Percentiles rank a stretch among this genome's conserved stretches.
Evolutionary conservation across 2,113 vertebrate genomes (phyloP).

Genomic region (Cyanoramphus novaezelandiae): DNA sequence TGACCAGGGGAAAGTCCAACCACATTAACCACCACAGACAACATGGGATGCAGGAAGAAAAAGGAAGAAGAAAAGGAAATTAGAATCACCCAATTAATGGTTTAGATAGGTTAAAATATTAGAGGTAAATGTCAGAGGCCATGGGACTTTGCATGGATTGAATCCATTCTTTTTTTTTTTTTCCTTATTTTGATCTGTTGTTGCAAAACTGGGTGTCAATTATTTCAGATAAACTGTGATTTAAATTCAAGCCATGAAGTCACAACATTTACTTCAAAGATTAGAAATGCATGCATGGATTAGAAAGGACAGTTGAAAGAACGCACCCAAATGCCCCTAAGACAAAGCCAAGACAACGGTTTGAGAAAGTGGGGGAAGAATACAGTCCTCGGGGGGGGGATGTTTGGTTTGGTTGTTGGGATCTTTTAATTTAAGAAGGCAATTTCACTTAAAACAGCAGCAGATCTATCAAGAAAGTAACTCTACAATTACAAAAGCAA

Average conservation of each 20-base stretch:
- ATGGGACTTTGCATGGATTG: slow-evolving; percentile 42
- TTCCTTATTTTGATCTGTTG: neutral
- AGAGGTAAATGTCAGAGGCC: slow-evolving; percentile 64
- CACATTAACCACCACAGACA: slow-evolving; percentile 89
- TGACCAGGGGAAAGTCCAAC: slow-evolving; percentile 96
- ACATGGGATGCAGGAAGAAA: slow-evolving; percentile 88
- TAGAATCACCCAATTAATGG: slow-evolving; percentile 80
- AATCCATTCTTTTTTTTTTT: neutral
- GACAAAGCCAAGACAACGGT: slow-evolving; percentile 44
- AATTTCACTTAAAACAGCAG: neutral
- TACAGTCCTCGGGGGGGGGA: neutral
- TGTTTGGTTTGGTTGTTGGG: neutral
- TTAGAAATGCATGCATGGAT: slow-evolving; percentile 53
- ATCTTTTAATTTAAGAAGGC: neutral
- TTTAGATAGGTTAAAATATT: slow-evolving; percentile 74
- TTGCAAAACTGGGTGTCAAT: neutral
- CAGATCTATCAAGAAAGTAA: neutral
- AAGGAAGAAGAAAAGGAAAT: slow-evolving; percentile 92
- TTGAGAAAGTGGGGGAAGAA: neutral
- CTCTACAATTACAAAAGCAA: neutral
- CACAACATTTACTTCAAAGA: slow-evolving; percentile 57
- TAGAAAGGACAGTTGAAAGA: slow-evolving; percentile 43
- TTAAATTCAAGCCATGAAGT: slow-evolving; percentile 60
- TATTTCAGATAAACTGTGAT: neutral
- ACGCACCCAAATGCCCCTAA: neutral